Base-by-base conservation (phyloP, 1,140 invertebrate genomes). In the Pissodes strobi region DNA sequence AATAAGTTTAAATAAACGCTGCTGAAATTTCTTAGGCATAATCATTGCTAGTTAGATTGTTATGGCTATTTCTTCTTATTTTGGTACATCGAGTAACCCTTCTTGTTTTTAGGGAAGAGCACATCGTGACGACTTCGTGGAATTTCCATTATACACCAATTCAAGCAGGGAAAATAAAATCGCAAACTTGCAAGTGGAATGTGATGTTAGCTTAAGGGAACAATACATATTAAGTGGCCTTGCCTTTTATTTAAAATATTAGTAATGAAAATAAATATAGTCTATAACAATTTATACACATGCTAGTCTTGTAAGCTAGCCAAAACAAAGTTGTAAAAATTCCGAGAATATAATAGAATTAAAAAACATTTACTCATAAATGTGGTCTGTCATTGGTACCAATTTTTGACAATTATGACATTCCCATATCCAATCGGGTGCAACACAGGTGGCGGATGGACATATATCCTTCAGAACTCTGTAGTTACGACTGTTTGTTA, bases 71-170 rank as follows among this genome's bases (percentile, higher is more conserved):
- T n/a, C n/a, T n/a, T n/a, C n/a, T n/a, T n/a, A n/a, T n/a, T n/a
- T n/a, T n/a, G n/a, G n/a, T n/a, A n/a, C n/a, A n/a, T n/a, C n/a
- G n/a, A n/a, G n/a, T n/a, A n/a, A n/a, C n/a, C n/a, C n/a, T n/a
- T n/a, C n/a, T n/a, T n/a, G n/a, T 41, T 45, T 48, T 58, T 46
- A 46, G 39, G 23, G 12, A 19, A 45, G 34, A 45, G 13, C 13
- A 2, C 12, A 53, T 21, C 8, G 18, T 38, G 38, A 25, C 6
- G 70, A 73, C 19, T 48, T 43, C 18, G 41, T 74, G 5, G 19
- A 69, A 41, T 51, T 78, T 8, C 71, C 71, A n/a, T 34, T 78
- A 6, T 78, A 73, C 66, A 64, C 69, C 12, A 72, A 66, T 21
- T 64, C 69, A 8, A 71, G 62, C 27, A 71, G 76, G 38, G 69